Evolutionary conservation across 2,797 vertebrate genomes (phyloP).

Genomic region (Toxotes lorentzi): DNA sequence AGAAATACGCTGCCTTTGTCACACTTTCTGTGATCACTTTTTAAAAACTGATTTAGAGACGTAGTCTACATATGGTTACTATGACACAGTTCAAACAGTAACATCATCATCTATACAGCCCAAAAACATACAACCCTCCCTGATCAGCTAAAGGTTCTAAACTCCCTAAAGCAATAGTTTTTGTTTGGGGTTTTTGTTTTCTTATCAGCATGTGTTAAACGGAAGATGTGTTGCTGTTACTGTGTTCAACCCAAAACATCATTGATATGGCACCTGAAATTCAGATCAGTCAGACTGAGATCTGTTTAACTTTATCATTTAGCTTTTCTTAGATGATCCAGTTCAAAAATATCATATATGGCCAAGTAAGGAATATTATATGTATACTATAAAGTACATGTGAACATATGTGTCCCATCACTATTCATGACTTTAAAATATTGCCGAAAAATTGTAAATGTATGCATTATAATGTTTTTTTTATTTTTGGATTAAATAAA

Average conservation of each 20-base stretch:
- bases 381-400: background rate
- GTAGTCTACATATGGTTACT: background rate
- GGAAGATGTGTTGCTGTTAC: background rate
- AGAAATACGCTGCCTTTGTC: background rate
- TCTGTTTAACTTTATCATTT: background rate
- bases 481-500: background rate
- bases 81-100: background rate
- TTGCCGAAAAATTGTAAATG: background rate
- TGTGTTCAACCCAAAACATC: background rate
- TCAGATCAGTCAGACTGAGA: constrained; percentile 3
- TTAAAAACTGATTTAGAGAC: background rate
- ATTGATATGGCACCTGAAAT: constrained; percentile 1
- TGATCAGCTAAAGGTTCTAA: background rate
- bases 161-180: background rate
- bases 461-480: background rate
- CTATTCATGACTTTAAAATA: background rate
- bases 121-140: background rate
- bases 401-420: background rate
- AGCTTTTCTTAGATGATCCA: background rate
- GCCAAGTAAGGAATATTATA: background rate
- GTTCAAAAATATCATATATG: background rate
- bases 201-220: background rate
- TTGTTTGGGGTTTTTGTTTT: background rate
- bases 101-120: background rate
- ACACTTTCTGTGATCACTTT: background rate